Evolutionary conservation across 2,888 invertebrate species (phyloP).

Genomic region (Epirrhoe tristata): DNA sequence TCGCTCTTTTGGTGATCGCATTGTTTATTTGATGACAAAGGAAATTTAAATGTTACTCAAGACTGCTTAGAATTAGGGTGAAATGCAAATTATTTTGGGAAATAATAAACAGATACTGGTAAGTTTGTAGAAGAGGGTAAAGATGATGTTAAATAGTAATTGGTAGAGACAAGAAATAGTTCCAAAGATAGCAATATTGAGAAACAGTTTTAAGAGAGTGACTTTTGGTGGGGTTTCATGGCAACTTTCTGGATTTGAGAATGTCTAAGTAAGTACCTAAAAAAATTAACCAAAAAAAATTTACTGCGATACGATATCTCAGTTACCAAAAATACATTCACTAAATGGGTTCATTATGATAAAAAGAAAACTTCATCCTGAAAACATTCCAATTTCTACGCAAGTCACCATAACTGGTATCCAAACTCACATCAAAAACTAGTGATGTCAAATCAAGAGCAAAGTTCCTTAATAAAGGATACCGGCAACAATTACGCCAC

Average conservation of each 20-base stretch:
- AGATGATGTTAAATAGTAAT: neutral
- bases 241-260: neutral
- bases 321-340: neutral
- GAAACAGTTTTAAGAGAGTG: too few species aligned
- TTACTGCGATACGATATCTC: too few species aligned
- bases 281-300: too few species aligned
- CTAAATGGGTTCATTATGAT: neutral
- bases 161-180: neutral
- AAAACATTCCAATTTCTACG: neutral
- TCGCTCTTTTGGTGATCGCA: constrained; percentile 64
- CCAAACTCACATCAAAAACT: constrained; percentile 21
- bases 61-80: constrained; percentile 39
- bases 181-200: too few species aligned
- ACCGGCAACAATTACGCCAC: constrained; percentile 76
- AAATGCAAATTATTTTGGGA: constrained; percentile 34
- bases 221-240: neutral
- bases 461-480: constrained; percentile 75
- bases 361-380: neutral
- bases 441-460: constrained; percentile 56
- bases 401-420: neutral
- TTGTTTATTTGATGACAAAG: constrained; percentile 69
- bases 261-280: too few species aligned
- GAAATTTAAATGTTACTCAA: constrained; percentile 50
- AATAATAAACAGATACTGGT: constrained; percentile 5
- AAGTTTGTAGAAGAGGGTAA: neutral